A percentile compares a stretch with the other conserved stretches of the same genome.
phyloP scores from a whole-genome alignment of 1,140 invertebrate species.

The Aphaenogaster ashmeadi region DNA sequence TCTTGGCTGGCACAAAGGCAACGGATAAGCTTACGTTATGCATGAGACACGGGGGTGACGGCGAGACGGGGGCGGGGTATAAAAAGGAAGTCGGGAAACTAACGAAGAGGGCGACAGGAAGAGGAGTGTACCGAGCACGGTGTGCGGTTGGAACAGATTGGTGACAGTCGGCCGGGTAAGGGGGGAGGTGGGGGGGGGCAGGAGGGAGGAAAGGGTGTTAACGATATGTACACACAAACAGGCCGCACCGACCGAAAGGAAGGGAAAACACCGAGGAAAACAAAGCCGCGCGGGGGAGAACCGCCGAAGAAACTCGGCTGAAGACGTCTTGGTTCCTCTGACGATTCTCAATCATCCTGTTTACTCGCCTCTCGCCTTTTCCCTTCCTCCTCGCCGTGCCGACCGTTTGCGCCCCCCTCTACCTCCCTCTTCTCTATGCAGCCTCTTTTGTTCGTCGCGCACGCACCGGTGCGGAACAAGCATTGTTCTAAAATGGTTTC shows the following conservation, averaged over 20 bases:
- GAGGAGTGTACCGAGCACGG: slow-evolving; percentile 34
- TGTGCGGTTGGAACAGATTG: slow-evolving; percentile 46
- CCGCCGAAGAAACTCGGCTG: slow-evolving; percentile 42
- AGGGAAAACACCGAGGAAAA: slow-evolving; percentile 55
- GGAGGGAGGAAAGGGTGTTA: slow-evolving; percentile 5
- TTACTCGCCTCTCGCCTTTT: slow-evolving; percentile 68
- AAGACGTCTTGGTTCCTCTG: slow-evolving; percentile 58
- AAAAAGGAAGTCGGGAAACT: slow-evolving; percentile 55
- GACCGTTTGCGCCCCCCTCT: neutral
- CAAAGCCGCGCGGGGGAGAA: slow-evolving; percentile 30
- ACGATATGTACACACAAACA: slow-evolving; percentile 63
- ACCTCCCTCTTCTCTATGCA: neutral
- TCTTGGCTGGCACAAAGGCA: slow-evolving; percentile 51
- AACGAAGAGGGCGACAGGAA: slow-evolving; percentile 45
- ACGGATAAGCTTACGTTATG: slow-evolving; percentile 58
- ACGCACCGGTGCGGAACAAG: slow-evolving; percentile 67
- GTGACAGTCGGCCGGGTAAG: slow-evolving; percentile 27
- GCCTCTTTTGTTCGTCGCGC: slow-evolving; percentile 64
- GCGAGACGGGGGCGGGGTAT: neutral
- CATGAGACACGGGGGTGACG: slow-evolving; percentile 18
- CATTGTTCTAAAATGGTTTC: slow-evolving; percentile 65
- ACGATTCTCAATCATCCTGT: slow-evolving; percentile 76
- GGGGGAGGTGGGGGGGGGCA: too few relatives aligned
- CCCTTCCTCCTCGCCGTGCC: slow-evolving; percentile 15
- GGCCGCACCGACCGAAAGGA: slow-evolving; percentile 30